Base-by-base conservation (phyloP, 2,888 invertebrate species). In the Linyphia triangularis region DNA sequence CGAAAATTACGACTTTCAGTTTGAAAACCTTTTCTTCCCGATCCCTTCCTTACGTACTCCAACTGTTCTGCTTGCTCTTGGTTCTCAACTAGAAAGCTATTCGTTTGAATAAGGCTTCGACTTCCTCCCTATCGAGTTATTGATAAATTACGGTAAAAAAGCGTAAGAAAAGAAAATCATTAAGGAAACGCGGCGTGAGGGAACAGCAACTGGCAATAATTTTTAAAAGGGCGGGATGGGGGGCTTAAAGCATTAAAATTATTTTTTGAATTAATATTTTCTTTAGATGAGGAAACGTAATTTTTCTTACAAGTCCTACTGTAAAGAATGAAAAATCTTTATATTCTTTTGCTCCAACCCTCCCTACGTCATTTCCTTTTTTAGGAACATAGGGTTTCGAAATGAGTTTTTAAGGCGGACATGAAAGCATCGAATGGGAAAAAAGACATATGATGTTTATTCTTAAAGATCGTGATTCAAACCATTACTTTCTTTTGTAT, bases 221-320 rank as follows among this genome's bases (percentile, higher is more conserved):
- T 72, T 79, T 82, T 61, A 30, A 61, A 43, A 4, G 69, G 26
- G 63, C 63, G 72, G 63, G 40, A 81, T n/a, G n/a, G n/a, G n/a
- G n/a, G n/a, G 61, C 72, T 82, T 82, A 82, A 63, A 59, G 72
- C 72, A 82, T 72, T 63, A 72, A 72, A 82, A 82, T 82, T 82
- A 82, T 82, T 82, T 82, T 82, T 72, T 63, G 82, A 82, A 82
- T 82, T 82, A 82, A 82, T 82, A 82, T 82, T 82, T 82, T 82
- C 72, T 63, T 22, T 7, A 61, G 40, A 40, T 77, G 77, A 77
- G 63, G 43, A 43, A 70, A 40, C 26, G 37, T 77, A 61, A 24
- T 77, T 77, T 65, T 77, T 63, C 77, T 77, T 63, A 24, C 63
- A 37, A 40, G 63, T 61, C 22, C 61, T 63, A n/a, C 22, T 26